Conservation (phyloP, 1,140 invertebrate species). For the Drosophila repleta region DNA sequence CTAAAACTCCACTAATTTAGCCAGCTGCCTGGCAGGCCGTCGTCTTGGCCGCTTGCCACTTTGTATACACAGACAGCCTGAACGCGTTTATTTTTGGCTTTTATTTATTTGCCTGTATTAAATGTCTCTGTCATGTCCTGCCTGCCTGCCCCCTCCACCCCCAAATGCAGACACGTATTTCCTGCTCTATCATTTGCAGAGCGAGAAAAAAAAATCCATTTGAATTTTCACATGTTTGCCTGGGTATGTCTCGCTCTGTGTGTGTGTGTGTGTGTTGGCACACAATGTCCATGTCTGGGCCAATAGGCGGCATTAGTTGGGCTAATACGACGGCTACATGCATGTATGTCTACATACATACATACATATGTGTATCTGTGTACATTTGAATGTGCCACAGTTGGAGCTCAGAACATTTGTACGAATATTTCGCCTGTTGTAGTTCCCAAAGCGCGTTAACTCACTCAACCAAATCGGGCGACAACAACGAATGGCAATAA, state of each 20-base stretch:
- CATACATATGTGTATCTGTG: neutral
- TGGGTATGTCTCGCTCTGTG: neutral
- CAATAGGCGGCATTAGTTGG: conserved; percentile 24
- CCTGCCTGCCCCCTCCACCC: neutral
- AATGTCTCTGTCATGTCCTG: conserved; percentile 47
- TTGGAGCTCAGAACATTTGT: conserved; percentile 22
- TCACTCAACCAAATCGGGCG: conserved; percentile 42
- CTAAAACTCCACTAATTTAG: conserved; percentile 78
- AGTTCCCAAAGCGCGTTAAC: conserved; percentile 38
- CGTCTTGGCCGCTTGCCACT: conserved; percentile 31
- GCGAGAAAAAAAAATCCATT: conserved; percentile 32
- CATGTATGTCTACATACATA: neutral
- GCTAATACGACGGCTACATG: conserved; percentile 11
- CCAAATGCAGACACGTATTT: conserved; percentile 1
- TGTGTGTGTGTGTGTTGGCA: conserved; percentile 24
- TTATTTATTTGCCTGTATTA: conserved; percentile 78
- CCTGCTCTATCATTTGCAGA: conserved; percentile 37
- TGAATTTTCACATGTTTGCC: conserved; percentile 35
- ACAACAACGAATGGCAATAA: conserved; percentile 31
- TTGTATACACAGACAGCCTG: conserved; percentile 45
- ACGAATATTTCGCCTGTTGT: conserved; percentile 6
- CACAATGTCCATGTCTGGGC: conserved; percentile 35
- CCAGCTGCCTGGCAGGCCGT: conserved; percentile 35
- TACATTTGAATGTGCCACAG: neutral
- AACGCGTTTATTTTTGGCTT: conserved; percentile 52